These are phyloP conservation scores for Spinibarbus caldwelli DNA, from an alignment of 2,797 vertebrate species.

Conservation along the genomic window DNA sequence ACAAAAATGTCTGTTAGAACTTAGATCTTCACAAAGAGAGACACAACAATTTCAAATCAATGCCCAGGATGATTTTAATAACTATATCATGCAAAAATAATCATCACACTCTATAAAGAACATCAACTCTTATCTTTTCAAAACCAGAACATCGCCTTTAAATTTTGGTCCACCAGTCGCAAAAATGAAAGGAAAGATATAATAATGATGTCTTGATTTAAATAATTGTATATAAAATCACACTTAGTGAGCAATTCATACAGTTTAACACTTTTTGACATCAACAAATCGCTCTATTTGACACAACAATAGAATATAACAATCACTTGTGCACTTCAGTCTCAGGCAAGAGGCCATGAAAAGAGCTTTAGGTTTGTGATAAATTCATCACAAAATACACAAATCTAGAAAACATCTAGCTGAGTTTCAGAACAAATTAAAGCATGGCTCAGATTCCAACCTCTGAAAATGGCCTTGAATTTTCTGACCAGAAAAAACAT, in stretches of 20 bases:
- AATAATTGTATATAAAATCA: slow-evolving; percentile 87
- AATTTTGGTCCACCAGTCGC: slow-evolving; percentile 51
- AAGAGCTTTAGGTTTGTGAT: slow-evolving; percentile 71
- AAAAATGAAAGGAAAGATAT: slow-evolving; percentile 55
- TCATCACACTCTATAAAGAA: slow-evolving; percentile 53
- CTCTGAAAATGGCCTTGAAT: slow-evolving; percentile 58
- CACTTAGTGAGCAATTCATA: slow-evolving; percentile 86
- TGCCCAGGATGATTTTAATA: slow-evolving; percentile 55
- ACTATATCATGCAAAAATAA: slow-evolving; percentile 54
- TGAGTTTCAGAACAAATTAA: slow-evolving; percentile 64
- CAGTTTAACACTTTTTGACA: slow-evolving; percentile 88
- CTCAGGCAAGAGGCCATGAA: slow-evolving; percentile 91
- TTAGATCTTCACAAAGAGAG: slow-evolving; percentile 5
- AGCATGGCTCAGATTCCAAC: slow-evolving; percentile 63
- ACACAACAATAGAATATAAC: slow-evolving; percentile 91
- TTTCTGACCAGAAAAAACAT: slow-evolving; percentile 30
- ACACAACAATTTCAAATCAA: slow-evolving; percentile 46
- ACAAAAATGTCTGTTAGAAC: neutral
- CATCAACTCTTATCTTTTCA: slow-evolving; percentile 44
- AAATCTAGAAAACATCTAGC: slow-evolving; percentile 65
- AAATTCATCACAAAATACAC: slow-evolving; percentile 21
- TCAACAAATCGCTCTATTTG: slow-evolving; percentile 92
- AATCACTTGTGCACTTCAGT: slow-evolving; percentile 90
- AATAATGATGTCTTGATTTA: slow-evolving; percentile 58
- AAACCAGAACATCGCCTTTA: slow-evolving; percentile 35